Evolutionary conservation across 2,797 vertebrate species (phyloP).

Genomic region (Capromys pilorides): DNA sequence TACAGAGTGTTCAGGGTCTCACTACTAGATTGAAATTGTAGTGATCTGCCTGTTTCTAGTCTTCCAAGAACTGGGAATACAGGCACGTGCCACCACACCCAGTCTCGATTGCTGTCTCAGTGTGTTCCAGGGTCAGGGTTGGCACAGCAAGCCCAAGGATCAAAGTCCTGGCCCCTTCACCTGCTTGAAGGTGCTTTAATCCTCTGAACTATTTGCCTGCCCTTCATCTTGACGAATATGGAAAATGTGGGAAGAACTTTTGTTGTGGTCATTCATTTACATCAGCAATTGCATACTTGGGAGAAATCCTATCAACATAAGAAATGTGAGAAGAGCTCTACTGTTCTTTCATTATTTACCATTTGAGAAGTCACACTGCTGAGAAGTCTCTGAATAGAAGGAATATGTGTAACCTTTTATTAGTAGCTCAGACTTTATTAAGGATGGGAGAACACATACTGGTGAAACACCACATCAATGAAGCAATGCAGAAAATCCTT

Average conservation of each 20-base stretch:
- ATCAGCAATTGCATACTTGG: background rate
- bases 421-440: background rate
- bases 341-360: background rate
- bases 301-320: background rate
- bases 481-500: background rate
- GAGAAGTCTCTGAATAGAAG: background rate
- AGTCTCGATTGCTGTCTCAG: too few relatives aligned
- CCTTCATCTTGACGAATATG: background rate
- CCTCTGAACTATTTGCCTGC: too few relatives aligned
- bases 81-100: too few relatives aligned
- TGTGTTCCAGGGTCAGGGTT: too few relatives aligned
- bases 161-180: too few relatives aligned
- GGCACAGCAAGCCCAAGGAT: too few relatives aligned
- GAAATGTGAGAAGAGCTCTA: background rate
- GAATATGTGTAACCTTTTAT: background rate
- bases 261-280: background rate
- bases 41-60: too few relatives aligned
- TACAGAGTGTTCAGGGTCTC: too few relatives aligned
- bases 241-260: background rate
- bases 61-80: too few relatives aligned
- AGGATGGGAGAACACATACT: background rate
- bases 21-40: too few relatives aligned
- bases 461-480: background rate
- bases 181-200: too few relatives aligned
- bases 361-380: background rate